Percentiles rank a stretch among this genome's conserved stretches.
These are phyloP conservation scores for Campopleginae sp. DNA, from an alignment of 2,888 invertebrate genomes.

Conservation along the genomic window DNA sequence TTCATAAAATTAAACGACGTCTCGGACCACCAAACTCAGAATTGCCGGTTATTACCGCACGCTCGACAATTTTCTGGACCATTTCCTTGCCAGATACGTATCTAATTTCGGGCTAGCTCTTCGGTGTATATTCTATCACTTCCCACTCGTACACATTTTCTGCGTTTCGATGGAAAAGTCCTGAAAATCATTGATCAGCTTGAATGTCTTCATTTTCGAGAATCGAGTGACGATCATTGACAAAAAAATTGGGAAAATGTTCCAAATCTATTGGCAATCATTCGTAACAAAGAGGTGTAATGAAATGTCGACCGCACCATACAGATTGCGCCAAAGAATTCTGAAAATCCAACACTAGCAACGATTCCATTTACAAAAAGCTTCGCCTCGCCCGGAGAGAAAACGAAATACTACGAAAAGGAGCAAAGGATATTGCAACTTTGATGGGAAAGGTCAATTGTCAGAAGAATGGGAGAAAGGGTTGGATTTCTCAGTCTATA, in stretches of 20 bases:
- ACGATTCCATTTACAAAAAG: not conserved
- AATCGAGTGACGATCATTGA: not conserved
- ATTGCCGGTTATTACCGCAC: constrained; percentile 24
- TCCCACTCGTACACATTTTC: not conserved
- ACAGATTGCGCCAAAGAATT: not conserved
- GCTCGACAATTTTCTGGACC: constrained; percentile 46
- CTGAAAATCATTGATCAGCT: not conserved
- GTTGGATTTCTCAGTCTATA: not conserved
- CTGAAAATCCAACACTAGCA: not conserved
- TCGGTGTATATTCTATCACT: not conserved
- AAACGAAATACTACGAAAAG: not conserved
- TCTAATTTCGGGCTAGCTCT: not conserved
- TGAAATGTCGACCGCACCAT: not conserved
- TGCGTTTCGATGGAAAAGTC: not conserved
- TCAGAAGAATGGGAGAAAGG: not conserved
- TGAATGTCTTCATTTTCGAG: not conserved
- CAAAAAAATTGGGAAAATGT: not conserved
- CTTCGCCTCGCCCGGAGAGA: not conserved
- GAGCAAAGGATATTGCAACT: not conserved
- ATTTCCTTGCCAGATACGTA: constrained; percentile 33
- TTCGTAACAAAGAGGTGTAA: not conserved
- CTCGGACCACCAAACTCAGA: not conserved
- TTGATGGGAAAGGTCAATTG: not conserved
- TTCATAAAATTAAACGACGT: constrained; percentile 61
- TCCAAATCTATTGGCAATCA: not conserved